phyloP scores from a whole-genome alignment of 2,113 vertebrate genomes.

The Toxotes chatareus region DNA sequence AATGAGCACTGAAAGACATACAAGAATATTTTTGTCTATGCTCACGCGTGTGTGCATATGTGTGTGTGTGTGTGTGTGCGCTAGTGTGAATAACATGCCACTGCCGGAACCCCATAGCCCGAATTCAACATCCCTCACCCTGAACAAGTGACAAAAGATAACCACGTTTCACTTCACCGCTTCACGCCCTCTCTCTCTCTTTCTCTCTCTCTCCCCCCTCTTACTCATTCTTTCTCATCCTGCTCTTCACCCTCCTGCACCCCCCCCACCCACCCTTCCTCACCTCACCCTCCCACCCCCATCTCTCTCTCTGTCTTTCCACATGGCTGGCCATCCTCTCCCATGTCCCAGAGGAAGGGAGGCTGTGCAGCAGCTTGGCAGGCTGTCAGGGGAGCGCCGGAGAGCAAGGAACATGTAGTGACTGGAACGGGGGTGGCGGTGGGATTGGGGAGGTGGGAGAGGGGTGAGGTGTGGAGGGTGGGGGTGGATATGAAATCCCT shows the following conservation, averaged over 20 bases:
- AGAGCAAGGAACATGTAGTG: slow-evolving; percentile 81
- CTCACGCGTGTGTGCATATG: slow-evolving; percentile 31
- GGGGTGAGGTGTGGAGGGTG: not conserved
- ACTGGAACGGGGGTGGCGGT: slow-evolving; percentile 73
- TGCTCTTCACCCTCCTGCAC: slow-evolving; percentile 30
- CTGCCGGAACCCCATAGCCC: slow-evolving; percentile 62
- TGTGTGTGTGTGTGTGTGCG: slow-evolving; percentile 12
- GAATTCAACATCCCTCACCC: slow-evolving; percentile 78
- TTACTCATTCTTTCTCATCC: slow-evolving; percentile 50
- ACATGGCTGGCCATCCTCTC: slow-evolving; percentile 82
- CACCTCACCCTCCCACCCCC: slow-evolving; percentile 50
- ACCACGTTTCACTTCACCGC: slow-evolving; percentile 80
- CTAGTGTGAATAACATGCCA: slow-evolving; percentile 62
- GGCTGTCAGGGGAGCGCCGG: slow-evolving; percentile 79
- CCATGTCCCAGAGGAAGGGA: slow-evolving; percentile 79
- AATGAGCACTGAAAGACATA: slow-evolving; percentile 66
- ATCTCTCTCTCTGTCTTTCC: slow-evolving; percentile 69
- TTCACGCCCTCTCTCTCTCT: slow-evolving; percentile 63
- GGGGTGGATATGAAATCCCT: slow-evolving; percentile 40
- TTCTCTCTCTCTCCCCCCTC: slow-evolving; percentile 25
- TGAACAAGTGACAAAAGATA: slow-evolving; percentile 82
- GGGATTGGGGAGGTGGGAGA: slow-evolving; percentile 6
- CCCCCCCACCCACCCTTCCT: slow-evolving; percentile 27
- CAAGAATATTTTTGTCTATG: slow-evolving; percentile 49
- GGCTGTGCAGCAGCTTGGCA: slow-evolving; percentile 80